Conservation (phyloP, 2,888 invertebrate species). For the Apamea epomidion region DNA sequence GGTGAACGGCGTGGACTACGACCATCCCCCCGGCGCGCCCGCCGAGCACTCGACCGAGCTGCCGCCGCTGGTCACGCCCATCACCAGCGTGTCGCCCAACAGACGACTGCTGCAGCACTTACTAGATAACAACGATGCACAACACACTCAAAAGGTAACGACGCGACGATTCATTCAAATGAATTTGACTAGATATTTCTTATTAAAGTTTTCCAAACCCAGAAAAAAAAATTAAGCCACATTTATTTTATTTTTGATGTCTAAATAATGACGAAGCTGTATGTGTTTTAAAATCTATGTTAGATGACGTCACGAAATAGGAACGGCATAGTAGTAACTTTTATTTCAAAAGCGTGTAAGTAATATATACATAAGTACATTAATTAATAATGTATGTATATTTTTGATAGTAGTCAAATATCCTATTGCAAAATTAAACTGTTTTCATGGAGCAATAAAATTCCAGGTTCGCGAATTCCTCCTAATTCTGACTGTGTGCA, state of each 20-base stretch:
- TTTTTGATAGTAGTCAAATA: background rate
- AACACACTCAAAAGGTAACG: conserved; percentile 91
- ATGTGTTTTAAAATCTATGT: background rate
- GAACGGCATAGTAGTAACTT: background rate
- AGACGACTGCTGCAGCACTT: conserved; percentile 84
- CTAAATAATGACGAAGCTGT: background rate
- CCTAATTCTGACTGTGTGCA: conserved; percentile 97
- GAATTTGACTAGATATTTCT: background rate
- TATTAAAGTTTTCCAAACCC: background rate
- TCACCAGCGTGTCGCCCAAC: conserved; percentile 87
- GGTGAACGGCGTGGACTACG: conserved; percentile 97
- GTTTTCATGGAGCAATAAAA: background rate
- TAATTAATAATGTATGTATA: background rate
- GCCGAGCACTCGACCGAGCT: conserved; percentile 91
- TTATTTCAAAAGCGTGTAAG: no score
- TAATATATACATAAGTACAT: no score
- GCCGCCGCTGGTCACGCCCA: conserved; percentile 86
- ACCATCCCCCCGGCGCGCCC: conserved; percentile 94
- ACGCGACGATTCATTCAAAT: background rate
- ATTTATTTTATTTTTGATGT: background rate
- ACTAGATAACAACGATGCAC: conserved; percentile 82
- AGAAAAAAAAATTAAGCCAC: background rate
- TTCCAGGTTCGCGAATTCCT: conserved; percentile 96
- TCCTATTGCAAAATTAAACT: background rate
- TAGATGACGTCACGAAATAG: background rate